Conservation (phyloP, 2,797 vertebrate genomes). For the Yasuhikotakia modesta region DNA sequence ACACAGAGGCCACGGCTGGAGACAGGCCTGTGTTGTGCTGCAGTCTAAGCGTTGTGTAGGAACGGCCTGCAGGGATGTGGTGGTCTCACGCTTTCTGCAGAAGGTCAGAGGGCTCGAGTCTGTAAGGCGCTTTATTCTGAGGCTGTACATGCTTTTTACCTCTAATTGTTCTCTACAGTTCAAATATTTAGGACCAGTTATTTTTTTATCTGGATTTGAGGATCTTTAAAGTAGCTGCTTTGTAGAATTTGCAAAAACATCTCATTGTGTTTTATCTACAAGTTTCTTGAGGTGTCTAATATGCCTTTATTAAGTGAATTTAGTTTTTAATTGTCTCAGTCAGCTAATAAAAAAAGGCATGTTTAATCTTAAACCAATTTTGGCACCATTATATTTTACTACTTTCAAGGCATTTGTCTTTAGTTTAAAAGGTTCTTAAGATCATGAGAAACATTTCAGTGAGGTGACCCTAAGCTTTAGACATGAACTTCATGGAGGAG, state of each 20-base stretch:
- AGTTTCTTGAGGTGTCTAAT: no score
- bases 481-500: no score
- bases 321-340: no score
- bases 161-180: background rate
- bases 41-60: constrained; percentile 47
- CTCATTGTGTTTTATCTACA: no score
- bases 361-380: background rate
- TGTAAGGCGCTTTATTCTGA: background rate
- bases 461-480: no score
- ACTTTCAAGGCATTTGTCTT: no score
- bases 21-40: constrained; percentile 58
- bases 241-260: no score
- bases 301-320: no score
- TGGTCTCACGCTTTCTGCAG: constrained; percentile 23
- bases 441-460: background rate
- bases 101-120: constrained; percentile 26
- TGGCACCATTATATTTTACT: background rate
- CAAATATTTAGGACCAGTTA: background rate
- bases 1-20: constrained; percentile 38
- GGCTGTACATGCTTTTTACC: background rate
- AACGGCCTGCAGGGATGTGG: constrained; percentile 25
- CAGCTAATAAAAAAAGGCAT: no score
- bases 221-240: no score
- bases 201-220: background rate
- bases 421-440: background rate